Base-by-base conservation (phyloP, 2,113 vertebrate species). In the Apteryx mantelli region DNA sequence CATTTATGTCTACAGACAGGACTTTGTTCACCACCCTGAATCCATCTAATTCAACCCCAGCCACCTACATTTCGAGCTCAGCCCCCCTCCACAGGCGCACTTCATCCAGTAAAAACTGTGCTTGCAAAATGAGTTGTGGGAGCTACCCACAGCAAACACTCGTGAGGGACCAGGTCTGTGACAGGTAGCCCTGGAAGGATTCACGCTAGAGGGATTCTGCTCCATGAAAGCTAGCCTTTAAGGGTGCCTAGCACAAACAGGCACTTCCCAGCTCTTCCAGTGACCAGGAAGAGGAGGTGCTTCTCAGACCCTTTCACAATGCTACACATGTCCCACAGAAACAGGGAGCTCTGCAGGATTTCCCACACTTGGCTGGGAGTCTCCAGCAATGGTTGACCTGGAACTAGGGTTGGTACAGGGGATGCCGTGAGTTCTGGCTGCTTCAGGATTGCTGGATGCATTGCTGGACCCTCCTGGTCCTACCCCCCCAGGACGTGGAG, bases 121-220 rank as follows among this genome's bases (percentile, higher is more conserved):
- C 48, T 68, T 73, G 8, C 28, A 82, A 77, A 94, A 66, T 40
- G 13, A 71, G 10, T 1, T 2, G 40, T 26, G 15, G 9, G 50
- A 80, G 24, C 14, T 50, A 75, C 11, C 30, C 4, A 4, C 34
- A 60, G 66, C 50, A 79, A 63, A 64, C 15, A 44, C 30, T n/a
- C 0, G 0, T 0, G 16, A 1, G 22, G 66, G 18, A 50, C 12
- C 44, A 79, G 48, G 22, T 76, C n/a, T 36, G 28, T 44, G 16
- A 17, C 55, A 34, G 44, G 34, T 22, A 53, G 25, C 12, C 52
- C 52, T 53, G 25, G 24, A 53, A 53, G 24, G 24, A 26, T 53
- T 53, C 17, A 16, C 25, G 5, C 21, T 52, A 40, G 17, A 75
- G 44, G 11, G 13, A 66, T 87, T 63, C 55, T 79, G 50, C 46